phyloP scores from a whole-genome alignment of 2,113 vertebrate species.

The Caloenas nicobarica region DNA sequence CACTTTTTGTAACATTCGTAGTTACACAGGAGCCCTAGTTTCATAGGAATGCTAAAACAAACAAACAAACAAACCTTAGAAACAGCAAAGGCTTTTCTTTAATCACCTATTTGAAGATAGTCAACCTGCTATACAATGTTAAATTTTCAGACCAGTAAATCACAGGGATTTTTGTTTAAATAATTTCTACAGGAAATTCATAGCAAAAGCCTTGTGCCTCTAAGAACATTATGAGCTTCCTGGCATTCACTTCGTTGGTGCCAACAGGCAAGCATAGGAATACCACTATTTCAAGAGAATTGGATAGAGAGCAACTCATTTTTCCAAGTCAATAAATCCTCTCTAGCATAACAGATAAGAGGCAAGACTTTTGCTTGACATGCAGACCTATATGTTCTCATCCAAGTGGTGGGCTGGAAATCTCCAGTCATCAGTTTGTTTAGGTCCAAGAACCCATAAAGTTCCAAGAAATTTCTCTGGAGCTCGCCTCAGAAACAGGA shows the following conservation, averaged over 20 bases:
- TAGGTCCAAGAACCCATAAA: background rate
- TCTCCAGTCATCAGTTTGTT: background rate
- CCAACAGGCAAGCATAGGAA: background rate
- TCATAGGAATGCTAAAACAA: background rate
- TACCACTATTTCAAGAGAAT: background rate
- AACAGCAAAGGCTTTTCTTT: background rate
- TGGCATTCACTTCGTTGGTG: background rate
- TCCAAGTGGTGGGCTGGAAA: slow-evolving; percentile 30
- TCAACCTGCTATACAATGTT: background rate
- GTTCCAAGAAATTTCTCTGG: slow-evolving; percentile 59
- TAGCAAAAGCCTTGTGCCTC: background rate
- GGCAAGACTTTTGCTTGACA: background rate
- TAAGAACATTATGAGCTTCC: background rate
- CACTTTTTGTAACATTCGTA: background rate
- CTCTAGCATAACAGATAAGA: background rate
- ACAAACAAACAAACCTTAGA: background rate
- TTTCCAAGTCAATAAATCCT: slow-evolving; percentile 16
- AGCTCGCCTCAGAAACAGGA: slow-evolving; percentile 46
- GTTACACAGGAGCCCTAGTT: background rate
- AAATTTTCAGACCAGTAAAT: background rate
- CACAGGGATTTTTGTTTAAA: background rate
- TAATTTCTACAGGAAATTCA: slow-evolving; percentile 20
- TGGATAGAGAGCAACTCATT: background rate
- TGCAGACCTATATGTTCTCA: background rate
- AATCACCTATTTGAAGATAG: background rate